Evolutionary conservation across 2,888 invertebrate genomes (phyloP).

Genomic region (Geotrupes spiniger): DNA sequence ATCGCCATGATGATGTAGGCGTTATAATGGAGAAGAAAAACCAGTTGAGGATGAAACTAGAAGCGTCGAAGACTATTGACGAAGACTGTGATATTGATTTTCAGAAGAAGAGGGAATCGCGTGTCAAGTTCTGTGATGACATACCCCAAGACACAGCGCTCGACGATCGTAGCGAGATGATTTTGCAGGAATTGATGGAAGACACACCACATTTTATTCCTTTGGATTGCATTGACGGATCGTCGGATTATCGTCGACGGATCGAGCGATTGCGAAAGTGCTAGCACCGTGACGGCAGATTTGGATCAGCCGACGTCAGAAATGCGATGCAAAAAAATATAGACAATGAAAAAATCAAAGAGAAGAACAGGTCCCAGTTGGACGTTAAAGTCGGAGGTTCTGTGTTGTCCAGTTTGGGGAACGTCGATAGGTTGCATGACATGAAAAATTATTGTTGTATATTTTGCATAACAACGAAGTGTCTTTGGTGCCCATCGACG

Average conservation of each 20-base stretch:
- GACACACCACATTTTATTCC: constrained; percentile 52
- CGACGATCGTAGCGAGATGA: constrained; percentile 41
- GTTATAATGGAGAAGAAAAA: constrained; percentile 33
- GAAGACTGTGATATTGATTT: constrained; percentile 25
- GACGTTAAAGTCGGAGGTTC: constrained; percentile 50
- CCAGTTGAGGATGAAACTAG: constrained; percentile 13
- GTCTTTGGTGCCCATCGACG: constrained; percentile 49
- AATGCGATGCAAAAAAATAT: constrained; percentile 31
- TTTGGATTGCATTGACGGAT: constrained; percentile 70
- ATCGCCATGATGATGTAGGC: constrained; percentile 42
- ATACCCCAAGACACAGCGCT: constrained; percentile 18
- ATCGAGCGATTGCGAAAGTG: constrained; percentile 82
- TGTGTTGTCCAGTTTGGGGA: constrained; percentile 42
- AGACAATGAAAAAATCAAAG: constrained; percentile 24
- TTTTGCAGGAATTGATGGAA: constrained; percentile 42
- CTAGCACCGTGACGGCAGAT: constrained; percentile 67
- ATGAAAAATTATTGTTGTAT: constrained; percentile 39
- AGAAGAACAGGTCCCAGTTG: constrained; percentile 41
- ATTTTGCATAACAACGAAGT: constrained; percentile 45
- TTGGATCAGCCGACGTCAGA: constrained; percentile 47
- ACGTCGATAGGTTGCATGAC: constrained; percentile 41
- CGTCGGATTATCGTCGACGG: too few relatives aligned
- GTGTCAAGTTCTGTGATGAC: constrained; percentile 22
- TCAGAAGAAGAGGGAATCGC: constrained; percentile 5
- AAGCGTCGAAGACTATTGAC: constrained; percentile 16